Evolutionary conservation across 1,140 invertebrate species (phyloP), one percentile per base, ranked within the genome.

Genomic region (Tribolium castaneum): DNA sequence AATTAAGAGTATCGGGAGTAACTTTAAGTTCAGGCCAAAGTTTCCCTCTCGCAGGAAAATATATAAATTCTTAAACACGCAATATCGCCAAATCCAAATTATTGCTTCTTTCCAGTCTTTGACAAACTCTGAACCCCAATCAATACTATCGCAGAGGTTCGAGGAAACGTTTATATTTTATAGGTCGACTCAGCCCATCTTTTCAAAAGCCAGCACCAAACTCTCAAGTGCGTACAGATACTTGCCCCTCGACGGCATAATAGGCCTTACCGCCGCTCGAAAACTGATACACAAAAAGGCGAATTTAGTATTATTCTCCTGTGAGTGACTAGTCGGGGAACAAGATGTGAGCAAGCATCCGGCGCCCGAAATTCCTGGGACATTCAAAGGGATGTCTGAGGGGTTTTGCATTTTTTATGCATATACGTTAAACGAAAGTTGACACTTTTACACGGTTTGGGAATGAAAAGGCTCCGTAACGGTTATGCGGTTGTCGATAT

Each of bases 141-240:
- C 54, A 22, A 59, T 59, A 59, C 2, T 10, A 19, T 30, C n/a
- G 9, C 19, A 59, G 25, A 30, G 10, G 14, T 25, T 12, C 14
- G 9, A 59, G 22, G 22, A 14, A 59, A 59, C 16, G 10, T 25
- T 25, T 59, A 14, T 9, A 19, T 56, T 56, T 56, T 56, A 56
- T 56, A 16, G 7, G 52, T 59, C 54, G 30, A 2, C 10, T 30
- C 19, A 59, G 19, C 9, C 10, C 22, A 22, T 19, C 54, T 9
- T 30, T 59, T 59, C 54, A 59, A 59, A 59, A 22, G 22, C 54
- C 54, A 59, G 30, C 6, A 59, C 54, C 54, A 12, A 22, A 59
- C 52, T 6, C 52, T 14, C 54, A 25, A 59, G 54, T 59, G 54
- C 54, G 19, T 59, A 22, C 54, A 14, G 54, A 59, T 59, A 59